Conservation (phyloP, 2,888 invertebrate genomes). For the Thecophora atra region DNA sequence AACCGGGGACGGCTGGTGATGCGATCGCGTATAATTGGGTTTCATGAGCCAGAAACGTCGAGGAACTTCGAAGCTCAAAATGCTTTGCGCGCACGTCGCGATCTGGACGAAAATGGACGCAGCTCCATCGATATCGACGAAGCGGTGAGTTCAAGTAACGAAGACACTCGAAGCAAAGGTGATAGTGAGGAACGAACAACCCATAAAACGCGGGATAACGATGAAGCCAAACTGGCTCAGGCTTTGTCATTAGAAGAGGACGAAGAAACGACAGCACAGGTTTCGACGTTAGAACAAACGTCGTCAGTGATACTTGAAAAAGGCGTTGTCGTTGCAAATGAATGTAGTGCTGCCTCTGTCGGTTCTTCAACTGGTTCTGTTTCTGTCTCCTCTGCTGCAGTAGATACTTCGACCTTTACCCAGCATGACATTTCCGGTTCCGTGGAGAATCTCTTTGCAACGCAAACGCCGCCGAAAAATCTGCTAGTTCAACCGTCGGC, state of each 20-base stretch:
- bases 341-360: background rate
- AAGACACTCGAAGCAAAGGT: background rate
- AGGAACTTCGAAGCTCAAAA: slow-evolving; percentile 6
- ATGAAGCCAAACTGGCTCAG: background rate
- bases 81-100: slow-evolving; percentile 9
- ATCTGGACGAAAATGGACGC: background rate
- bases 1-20: slow-evolving; percentile 21
- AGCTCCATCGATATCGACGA: slow-evolving; percentile 9
- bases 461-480: slow-evolving; percentile 11
- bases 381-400: background rate
- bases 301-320: background rate
- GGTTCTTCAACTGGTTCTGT: background rate
- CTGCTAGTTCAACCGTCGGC: background rate
- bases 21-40: background rate
- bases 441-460: slow-evolving; percentile 8
- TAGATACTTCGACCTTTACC: slow-evolving; percentile 4
- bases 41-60: background rate
- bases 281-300: background rate
- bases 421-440: slow-evolving; percentile 27
- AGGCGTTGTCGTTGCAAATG: background rate
- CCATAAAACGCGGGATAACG: background rate
- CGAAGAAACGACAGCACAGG: background rate
- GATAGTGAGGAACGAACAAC: background rate
- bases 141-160: background rate
- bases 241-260: background rate